phyloP scores from a whole-genome alignment of 1,140 invertebrate species.

The Hydropsyche tenuis region DNA sequence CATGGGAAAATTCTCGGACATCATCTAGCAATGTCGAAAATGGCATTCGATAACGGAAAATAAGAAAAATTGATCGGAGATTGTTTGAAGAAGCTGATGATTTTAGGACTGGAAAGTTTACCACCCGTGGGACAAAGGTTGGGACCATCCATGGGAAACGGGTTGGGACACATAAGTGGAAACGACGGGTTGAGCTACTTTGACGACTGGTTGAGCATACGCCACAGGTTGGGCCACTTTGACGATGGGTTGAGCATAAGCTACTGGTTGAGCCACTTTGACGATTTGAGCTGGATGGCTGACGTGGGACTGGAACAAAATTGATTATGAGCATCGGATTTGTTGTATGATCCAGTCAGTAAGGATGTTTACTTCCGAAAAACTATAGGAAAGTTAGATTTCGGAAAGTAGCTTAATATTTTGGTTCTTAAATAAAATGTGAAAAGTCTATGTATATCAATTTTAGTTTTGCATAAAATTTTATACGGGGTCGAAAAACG shows the following conservation, averaged over 20 bases:
- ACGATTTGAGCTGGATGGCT: slow-evolving; percentile 51
- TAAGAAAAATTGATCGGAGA: not conserved
- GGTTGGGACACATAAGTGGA: slow-evolving; percentile 27
- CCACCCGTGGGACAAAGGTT: slow-evolving; percentile 56
- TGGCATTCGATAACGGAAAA: not conserved
- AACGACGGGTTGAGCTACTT: slow-evolving; percentile 50
- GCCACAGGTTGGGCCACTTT: slow-evolving; percentile 51
- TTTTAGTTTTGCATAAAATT: too few relatives aligned
- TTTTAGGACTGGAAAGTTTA: slow-evolving; percentile 40
- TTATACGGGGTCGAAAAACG: too few relatives aligned
- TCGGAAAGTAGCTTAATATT: too few relatives aligned
- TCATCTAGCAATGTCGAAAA: not conserved
- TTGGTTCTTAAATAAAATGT: too few relatives aligned
- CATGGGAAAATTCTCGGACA: not conserved
- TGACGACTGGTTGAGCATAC: slow-evolving; percentile 53
- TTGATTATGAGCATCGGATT: too few relatives aligned
- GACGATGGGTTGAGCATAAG: slow-evolving; percentile 45
- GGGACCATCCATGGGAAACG: slow-evolving; percentile 15
- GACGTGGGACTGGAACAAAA: slow-evolving; percentile 51
- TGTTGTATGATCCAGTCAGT: too few relatives aligned
- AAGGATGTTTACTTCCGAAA: too few relatives aligned
- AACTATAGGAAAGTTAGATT: too few relatives aligned
- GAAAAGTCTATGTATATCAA: too few relatives aligned
- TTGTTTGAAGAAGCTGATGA: not conserved
- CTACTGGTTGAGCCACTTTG: slow-evolving; percentile 47